Percentiles rank a stretch among this genome's conserved stretches.
Evolutionary conservation across 2,888 invertebrate species (phyloP).

Genomic region (Chrysina gloriosa): DNA sequence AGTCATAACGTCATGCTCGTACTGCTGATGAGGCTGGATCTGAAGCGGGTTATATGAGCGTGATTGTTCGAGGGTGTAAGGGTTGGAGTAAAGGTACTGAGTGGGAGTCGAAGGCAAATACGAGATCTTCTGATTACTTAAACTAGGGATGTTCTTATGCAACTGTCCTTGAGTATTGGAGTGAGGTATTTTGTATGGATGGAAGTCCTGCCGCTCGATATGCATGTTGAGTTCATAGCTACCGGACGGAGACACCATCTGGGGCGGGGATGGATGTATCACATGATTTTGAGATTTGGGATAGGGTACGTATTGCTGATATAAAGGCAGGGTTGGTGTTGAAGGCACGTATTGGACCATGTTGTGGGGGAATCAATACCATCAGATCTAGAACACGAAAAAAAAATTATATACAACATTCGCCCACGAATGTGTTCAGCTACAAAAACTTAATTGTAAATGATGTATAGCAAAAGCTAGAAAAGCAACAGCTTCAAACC

Average conservation of each 20-base stretch:
- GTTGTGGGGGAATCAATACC: conserved; percentile 37
- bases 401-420: too few species aligned
- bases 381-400: conserved; percentile 47
- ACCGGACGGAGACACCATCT: conserved; percentile 46
- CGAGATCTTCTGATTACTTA: conserved; percentile 42
- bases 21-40: conserved; percentile 63
- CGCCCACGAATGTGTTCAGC: too few species aligned
- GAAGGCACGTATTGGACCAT: conserved; percentile 37
- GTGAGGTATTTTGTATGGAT: conserved; percentile 43
- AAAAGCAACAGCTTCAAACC: too few species aligned
- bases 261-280: conserved; percentile 38
- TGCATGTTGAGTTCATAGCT: conserved; percentile 40
- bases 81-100: conserved; percentile 44
- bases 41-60: conserved; percentile 57
- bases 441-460: too few species aligned
- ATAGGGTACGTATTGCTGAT: conserved; percentile 47
- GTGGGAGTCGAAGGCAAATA: conserved; percentile 29
- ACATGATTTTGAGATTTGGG: conserved; percentile 37
- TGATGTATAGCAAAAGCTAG: too few species aligned
- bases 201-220: conserved; percentile 42
- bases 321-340: conserved; percentile 49
- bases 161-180: conserved; percentile 26
- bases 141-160: conserved; percentile 30
- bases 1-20: conserved; percentile 59
- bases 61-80: conserved; percentile 44